These are phyloP conservation scores for Drosophila repleta DNA, from an alignment of 1,140 invertebrate genomes.

Conservation along the genomic window DNA sequence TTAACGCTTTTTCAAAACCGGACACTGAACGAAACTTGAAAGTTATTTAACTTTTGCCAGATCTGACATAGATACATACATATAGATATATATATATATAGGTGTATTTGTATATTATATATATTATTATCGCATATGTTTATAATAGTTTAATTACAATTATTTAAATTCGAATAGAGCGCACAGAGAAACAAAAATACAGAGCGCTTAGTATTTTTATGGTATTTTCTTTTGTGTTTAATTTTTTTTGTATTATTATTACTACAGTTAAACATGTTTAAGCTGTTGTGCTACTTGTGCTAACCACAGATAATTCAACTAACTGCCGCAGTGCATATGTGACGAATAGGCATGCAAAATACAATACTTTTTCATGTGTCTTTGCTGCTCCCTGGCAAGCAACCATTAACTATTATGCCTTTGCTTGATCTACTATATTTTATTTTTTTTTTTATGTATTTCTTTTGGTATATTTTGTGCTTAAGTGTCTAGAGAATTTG, in stretches of 20 bases:
- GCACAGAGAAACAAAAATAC: constrained; percentile 56
- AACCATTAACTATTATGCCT: constrained; percentile 50
- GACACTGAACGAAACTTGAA: constrained; percentile 24
- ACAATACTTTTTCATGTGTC: constrained; percentile 64
- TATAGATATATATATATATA: constrained; percentile 41
- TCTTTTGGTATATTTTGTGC: constrained; percentile 73
- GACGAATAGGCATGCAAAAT: constrained; percentile 43
- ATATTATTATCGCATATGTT: constrained; percentile 50
- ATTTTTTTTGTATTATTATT: constrained; percentile 12
- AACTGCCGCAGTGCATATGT: constrained; percentile 45
- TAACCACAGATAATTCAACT: constrained; percentile 67
- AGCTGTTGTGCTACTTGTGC: constrained; percentile 60
- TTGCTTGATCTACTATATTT: constrained; percentile 4
- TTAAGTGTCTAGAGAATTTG: constrained; percentile 76
- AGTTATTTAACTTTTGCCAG: constrained; percentile 25
- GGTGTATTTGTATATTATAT: constrained; percentile 32
- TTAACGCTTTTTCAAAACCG: constrained; percentile 18
- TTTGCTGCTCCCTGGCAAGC: constrained; percentile 4
- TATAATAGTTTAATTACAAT: constrained; percentile 68
- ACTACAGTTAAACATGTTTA: constrained; percentile 39
- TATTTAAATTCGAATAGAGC: constrained; percentile 82
- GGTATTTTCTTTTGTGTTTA: constrained; percentile 7
- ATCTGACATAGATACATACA: constrained; percentile 34
- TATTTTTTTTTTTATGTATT: constrained; percentile 8
- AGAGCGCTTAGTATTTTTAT: constrained; percentile 70